These are phyloP conservation scores for Anomalospiza imberbis DNA, from an alignment of 2,797 vertebrate species.

Conservation along the genomic window DNA sequence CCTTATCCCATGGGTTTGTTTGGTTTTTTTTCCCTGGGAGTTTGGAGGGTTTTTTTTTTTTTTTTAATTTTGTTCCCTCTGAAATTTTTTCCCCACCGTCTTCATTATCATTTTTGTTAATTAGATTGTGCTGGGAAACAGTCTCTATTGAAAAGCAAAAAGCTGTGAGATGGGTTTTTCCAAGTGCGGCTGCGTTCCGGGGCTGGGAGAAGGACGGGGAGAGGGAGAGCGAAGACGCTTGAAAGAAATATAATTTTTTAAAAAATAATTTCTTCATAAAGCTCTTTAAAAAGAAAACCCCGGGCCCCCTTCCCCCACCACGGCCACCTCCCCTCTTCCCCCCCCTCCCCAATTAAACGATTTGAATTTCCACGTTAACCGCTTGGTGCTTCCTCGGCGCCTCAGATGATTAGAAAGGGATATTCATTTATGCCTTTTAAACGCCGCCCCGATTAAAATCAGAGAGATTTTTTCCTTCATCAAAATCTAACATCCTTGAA, in stretches of 20 bases:
- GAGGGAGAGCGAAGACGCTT: not conserved
- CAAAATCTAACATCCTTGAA: constrained; percentile 99
- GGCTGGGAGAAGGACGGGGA: not conserved
- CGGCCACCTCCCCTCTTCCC: not conserved
- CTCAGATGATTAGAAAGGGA: constrained; percentile 76
- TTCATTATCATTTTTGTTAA: constrained; percentile 50
- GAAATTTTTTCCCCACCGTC: not conserved
- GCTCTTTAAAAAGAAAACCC: constrained; percentile 39
- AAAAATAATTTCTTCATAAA: constrained; percentile 59
- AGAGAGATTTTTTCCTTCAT: constrained; percentile 93
- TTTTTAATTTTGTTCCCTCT: not conserved
- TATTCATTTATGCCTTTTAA: constrained; percentile 79
- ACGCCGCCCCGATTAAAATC: constrained; percentile 78
- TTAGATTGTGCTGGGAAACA: constrained; percentile 49
- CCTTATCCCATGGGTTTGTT: not conserved
- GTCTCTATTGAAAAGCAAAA: constrained; percentile 39
- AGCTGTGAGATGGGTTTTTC: not conserved
- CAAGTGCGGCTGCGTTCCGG: not conserved
- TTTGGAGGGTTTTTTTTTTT: not conserved
- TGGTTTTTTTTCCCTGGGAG: not conserved
- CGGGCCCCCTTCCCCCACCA: constrained; percentile 33
- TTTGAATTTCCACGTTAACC: constrained; percentile 68
- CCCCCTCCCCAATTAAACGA: constrained; percentile 67
- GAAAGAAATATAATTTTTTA: constrained; percentile 8
- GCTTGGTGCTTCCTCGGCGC: constrained; percentile 67